These are phyloP conservation scores for Bembecia ichneumoniformis DNA, from an alignment of 2,888 invertebrate genomes.

Conservation along the genomic window DNA sequence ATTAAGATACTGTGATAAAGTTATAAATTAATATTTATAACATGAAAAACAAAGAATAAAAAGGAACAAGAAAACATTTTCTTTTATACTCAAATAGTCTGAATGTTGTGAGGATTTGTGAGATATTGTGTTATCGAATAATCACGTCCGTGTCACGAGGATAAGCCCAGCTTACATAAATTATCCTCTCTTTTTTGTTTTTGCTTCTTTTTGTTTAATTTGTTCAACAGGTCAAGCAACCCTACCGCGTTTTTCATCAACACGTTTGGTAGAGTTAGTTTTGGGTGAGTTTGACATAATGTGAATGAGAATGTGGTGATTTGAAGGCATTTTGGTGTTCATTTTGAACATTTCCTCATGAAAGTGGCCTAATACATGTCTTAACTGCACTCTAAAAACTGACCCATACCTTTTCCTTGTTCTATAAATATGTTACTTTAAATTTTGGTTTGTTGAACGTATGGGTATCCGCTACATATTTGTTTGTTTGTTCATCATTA, in stretches of 20 bases:
- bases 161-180: constrained; percentile 45
- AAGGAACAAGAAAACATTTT: too few species aligned
- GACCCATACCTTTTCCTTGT: constrained; percentile 35
- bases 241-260: constrained; percentile 80
- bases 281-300: constrained; percentile 79
- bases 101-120: too few species aligned
- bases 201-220: constrained; percentile 71
- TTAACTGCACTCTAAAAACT: constrained; percentile 67
- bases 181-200: constrained; percentile 46
- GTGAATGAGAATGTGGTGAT: constrained; percentile 64
- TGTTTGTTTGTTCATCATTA: neutral
- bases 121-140: constrained; percentile 28
- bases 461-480: neutral
- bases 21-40: too few species aligned
- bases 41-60: too few species aligned
- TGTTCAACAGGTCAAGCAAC: constrained; percentile 81
- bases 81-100: too few species aligned
- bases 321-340: constrained; percentile 69
- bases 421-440: neutral
- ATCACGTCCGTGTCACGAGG: constrained; percentile 45
- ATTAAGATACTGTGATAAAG: too few species aligned
- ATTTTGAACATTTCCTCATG: constrained; percentile 51
- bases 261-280: constrained; percentile 78
- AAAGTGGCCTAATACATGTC: constrained; percentile 51
- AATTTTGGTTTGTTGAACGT: neutral